These are phyloP conservation scores for Pseudonaja textilis DNA, from an alignment of 2,113 vertebrate species.

Conservation along the genomic window DNA sequence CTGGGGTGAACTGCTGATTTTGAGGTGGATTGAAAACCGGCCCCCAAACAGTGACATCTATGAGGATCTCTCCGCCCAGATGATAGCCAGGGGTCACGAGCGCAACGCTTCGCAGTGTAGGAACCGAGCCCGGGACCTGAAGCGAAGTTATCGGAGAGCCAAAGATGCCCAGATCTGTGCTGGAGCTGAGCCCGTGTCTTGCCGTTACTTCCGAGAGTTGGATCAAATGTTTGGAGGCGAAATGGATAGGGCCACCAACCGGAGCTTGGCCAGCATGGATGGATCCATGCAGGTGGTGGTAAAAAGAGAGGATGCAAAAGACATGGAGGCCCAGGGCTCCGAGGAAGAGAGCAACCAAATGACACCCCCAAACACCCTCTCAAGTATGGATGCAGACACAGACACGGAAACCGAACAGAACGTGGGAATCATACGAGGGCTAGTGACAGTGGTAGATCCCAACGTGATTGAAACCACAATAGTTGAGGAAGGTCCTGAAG, in stretches of 20 bases:
- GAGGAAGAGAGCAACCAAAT: slow-evolving; percentile 34
- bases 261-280: background rate
- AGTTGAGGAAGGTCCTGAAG: background rate
- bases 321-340: slow-evolving; percentile 11
- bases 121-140: slow-evolving; percentile 25
- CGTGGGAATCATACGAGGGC: background rate
- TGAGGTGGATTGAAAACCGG: slow-evolving; percentile 23
- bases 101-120: slow-evolving; percentile 22
- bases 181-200: slow-evolving; percentile 13
- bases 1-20: slow-evolving; percentile 25
- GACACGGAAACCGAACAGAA: slow-evolving; percentile 13
- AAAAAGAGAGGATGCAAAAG: background rate
- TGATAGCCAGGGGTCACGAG: slow-evolving; percentile 24
- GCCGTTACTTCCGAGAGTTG: slow-evolving; percentile 30
- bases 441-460: background rate
- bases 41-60: slow-evolving; percentile 30
- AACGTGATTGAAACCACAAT: slow-evolving; percentile 21
- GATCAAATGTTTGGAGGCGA: slow-evolving; percentile 29
- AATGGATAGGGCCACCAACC: background rate
- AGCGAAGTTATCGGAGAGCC: slow-evolving; percentile 28
- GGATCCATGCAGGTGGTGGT: background rate
- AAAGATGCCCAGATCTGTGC: slow-evolving; percentile 15
- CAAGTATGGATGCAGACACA: slow-evolving; percentile 16
- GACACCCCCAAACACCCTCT: slow-evolving; percentile 25
- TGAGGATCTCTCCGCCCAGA: slow-evolving; percentile 26